Evolutionary conservation across 2,888 invertebrate species (phyloP), one percentile per base, ranked within the genome.

Genomic region (Stomorhina lunata): DNA sequence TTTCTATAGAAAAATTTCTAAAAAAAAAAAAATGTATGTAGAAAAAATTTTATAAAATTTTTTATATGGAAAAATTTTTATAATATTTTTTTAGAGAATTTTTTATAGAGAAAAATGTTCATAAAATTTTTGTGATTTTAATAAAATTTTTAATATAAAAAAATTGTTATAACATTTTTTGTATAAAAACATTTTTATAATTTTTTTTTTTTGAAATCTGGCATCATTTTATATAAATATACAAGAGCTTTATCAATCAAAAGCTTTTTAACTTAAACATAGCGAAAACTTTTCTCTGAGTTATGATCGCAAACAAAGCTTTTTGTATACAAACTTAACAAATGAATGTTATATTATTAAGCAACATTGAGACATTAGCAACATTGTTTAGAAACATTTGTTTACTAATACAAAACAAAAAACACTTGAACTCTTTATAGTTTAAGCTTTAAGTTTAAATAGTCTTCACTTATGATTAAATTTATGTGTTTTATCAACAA

Each of bases 251-350:
- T 63, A 7, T n/a, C 0, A 63, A 15, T n/a, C n/a, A n/a, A 15
- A 34, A 43, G 6, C 12, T 22, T 22, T 29, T 43, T n/a, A 37
- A 22, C 27, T 10, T 5, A 37, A 57, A 17, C 27, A 48, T 48
- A 37, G 1, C 1, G 22, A 25, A 34, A 57, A 17, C n/a, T n/a
- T n/a, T n/a, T n/a, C n/a, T n/a, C n/a, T n/a, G n/a, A n/a, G n/a
- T n/a, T n/a, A n/a, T n/a, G 68, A 77, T 77, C 48, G 25, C 4
- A 2, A 57, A 29, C 4, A 63, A 78, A 78, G 55, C 63, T 77
- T 57, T 45, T 0, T 32, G 1, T 29, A 17, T 27, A 48, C 48
- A 4, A 0, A 37, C 1, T 32, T 10, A 3, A 4, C 22, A 59
- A 32, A 27, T 68, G 20, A 68, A 68, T 22, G 9, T 10, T 10